A percentile compares a stretch with the other conserved stretches of the same genome.
Evolutionary conservation across 2,797 vertebrate species (phyloP).

Genomic region (Peromyscus aztecus): DNA sequence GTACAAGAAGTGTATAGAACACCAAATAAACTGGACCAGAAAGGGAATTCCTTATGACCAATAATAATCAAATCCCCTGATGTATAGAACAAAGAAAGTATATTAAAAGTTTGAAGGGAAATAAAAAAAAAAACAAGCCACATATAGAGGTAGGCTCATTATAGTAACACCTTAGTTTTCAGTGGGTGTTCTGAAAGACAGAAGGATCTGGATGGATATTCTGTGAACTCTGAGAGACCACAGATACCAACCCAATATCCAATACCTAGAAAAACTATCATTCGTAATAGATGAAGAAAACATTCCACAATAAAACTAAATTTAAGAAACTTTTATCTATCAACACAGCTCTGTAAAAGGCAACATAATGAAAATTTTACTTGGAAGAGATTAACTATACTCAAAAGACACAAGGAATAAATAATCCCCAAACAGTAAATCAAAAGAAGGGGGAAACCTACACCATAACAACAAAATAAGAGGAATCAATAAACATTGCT

Average conservation of each 20-base stretch:
- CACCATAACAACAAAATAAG: not conserved
- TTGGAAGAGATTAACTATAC: not conserved
- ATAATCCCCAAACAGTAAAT: not conserved
- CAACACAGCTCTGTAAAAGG: not conserved
- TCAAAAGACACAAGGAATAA: not conserved
- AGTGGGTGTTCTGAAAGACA: not conserved
- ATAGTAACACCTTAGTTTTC: not conserved
- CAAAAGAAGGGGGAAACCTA: not conserved
- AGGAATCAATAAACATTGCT: not conserved
- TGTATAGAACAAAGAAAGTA: not conserved
- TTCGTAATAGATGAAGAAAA: not conserved
- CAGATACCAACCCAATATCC: not conserved
- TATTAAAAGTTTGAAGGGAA: not conserved
- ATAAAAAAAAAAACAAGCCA: not conserved
- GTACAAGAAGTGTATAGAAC: not conserved
- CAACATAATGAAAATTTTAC: not conserved
- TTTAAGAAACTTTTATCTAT: not conserved
- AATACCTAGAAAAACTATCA: not conserved
- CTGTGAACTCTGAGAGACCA: not conserved
- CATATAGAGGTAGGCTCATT: not conserved
- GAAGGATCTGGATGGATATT: not conserved
- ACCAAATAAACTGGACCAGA: not conserved
- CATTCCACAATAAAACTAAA: not conserved
- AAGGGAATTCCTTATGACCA: too few species aligned
- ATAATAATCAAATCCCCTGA: not conserved